Evolutionary conservation across 2,888 invertebrate species (phyloP).

Genomic region (Meandrusa payeni): DNA sequence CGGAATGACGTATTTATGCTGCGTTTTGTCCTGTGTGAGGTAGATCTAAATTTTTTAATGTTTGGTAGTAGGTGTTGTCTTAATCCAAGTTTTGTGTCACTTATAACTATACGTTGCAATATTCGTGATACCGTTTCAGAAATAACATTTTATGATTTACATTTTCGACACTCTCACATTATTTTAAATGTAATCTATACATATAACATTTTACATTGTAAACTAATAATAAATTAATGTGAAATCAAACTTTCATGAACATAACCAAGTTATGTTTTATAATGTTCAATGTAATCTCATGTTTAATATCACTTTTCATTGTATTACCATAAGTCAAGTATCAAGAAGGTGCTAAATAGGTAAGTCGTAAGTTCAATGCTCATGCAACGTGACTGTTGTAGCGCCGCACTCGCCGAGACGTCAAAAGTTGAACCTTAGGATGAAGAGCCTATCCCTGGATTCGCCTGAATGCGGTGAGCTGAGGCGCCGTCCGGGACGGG

Average conservation of each 20-base stretch:
- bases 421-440: constrained; percentile 97
- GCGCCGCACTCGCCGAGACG: constrained; percentile 97
- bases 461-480: constrained; percentile 95
- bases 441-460: constrained; percentile 98
- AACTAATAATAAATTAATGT: constrained; percentile 1
- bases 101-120: too few relatives aligned
- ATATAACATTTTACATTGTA: background rate
- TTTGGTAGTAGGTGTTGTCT: too few relatives aligned
- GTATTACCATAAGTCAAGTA: background rate
- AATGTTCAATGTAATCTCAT: too few relatives aligned
- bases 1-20: too few relatives aligned
- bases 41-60: too few relatives aligned
- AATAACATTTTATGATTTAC: constrained; percentile 7
- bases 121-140: constrained; percentile 8
- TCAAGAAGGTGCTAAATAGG: constrained; percentile 18
- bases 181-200: constrained; percentile 11
- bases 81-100: too few relatives aligned
- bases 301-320: too few relatives aligned
- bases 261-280: too few relatives aligned
- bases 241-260: background rate
- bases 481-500: constrained; percentile 83
- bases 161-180: constrained; percentile 4
- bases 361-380: constrained; percentile 39
- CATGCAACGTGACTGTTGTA: constrained; percentile 79
- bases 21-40: too few relatives aligned